Evolutionary conservation across 2,113 vertebrate genomes (phyloP), one percentile per base, ranked within the genome.

Genomic region (Phalacrocorax pelagicus): DNA sequence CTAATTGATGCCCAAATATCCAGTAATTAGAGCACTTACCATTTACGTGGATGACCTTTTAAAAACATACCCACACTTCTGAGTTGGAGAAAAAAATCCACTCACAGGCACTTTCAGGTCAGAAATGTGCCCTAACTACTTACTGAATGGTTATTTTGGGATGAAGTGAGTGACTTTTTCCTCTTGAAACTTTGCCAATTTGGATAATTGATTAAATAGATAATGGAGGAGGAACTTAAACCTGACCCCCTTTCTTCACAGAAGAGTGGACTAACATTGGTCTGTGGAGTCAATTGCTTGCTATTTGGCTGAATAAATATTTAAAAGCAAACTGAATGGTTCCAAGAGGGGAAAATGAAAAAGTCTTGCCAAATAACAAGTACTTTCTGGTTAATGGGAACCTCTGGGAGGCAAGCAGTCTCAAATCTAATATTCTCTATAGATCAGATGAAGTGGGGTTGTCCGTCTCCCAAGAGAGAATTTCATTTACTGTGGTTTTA

Each of bases 191-290:
- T 86, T 92, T 86, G 81, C 86, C 95, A 84, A 12, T 96, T 86
- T 92, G n/a, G 65, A 74, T 95, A 96, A 96, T 93, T 90, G 88
- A 96, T 96, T 96, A 93, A 96, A 96, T 86, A 90, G 75, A 67
- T 90, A 92, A 92, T 94, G 95, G 69, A 95, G 74, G 58, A 80
- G 29, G 79, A 94, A 86, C 58, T 92, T 93, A 92, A 92, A 94
- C 55, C 38, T 86, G 93, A 86, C 63, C 86, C 55, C 51, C 32
- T 92, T 94, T 74, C 61, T 88, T 90, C 79, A 86, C 63, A 81
- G 70, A 78, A 86, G 32, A 94, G 55, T 88, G 36, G 82, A n/a
- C 66, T 92, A 91, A 63, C 59, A 47, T 51, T 63, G 72, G 80
- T 86, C 81, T 86, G 29, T 67, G 67, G 38, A 93, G 67, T 86